These are phyloP conservation scores for Heliothis virescens DNA, from an alignment of 1,140 invertebrate genomes.

Conservation along the genomic window DNA sequence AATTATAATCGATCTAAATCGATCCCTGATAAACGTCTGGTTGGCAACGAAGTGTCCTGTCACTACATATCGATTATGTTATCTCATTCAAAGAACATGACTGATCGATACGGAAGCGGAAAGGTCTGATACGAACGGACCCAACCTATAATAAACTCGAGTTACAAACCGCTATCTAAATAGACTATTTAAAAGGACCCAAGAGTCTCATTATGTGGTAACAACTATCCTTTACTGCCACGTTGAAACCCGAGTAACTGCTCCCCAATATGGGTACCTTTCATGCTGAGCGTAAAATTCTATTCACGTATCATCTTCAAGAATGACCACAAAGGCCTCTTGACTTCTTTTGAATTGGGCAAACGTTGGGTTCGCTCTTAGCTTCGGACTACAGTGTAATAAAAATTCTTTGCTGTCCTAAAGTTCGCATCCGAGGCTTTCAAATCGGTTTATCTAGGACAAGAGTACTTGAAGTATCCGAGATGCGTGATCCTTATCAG, in stretches of 20 bases:
- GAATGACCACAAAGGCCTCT: neutral
- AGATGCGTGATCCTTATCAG: neutral
- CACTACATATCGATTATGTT: neutral
- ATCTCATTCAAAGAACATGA: neutral
- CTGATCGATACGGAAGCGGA: neutral
- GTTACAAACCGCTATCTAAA: neutral
- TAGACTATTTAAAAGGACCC: slow-evolving; percentile 8
- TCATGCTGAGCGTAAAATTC: neutral
- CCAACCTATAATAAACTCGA: neutral
- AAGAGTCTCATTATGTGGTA: slow-evolving; percentile 10
- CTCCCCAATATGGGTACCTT: neutral
- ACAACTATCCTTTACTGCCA: slow-evolving; percentile 12
- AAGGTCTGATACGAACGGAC: neutral
- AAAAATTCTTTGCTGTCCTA: neutral
- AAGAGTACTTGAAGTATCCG: neutral
- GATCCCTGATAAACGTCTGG: neutral
- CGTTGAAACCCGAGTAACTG: slow-evolving; percentile 4
- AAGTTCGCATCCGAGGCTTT: neutral
- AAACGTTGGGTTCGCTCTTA: neutral
- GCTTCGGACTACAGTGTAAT: neutral
- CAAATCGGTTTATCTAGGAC: neutral
- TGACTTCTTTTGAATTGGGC: neutral
- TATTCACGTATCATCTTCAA: neutral
- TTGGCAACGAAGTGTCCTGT: neutral
- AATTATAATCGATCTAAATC: neutral